Base-by-base conservation (phyloP, 2,888 invertebrate genomes). In the Artemia sinica region DNA sequence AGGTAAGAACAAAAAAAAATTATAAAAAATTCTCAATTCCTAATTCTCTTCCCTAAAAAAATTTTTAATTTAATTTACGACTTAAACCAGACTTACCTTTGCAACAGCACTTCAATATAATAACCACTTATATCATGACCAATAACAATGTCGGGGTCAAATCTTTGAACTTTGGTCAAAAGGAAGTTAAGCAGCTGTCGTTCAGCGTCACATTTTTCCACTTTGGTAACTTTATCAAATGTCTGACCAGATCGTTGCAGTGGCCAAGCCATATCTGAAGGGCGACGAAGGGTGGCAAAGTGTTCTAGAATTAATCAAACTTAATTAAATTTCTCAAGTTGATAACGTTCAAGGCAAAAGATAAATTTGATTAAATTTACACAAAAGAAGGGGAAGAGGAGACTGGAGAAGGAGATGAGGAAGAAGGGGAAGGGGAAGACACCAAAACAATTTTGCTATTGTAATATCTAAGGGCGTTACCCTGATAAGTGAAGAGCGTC, bases 101-200 rank as follows among this genome's bases (percentile, higher is more conserved):
- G 88, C 66, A 93, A 84, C n/a, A 99, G 81, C 3, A 95, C 81
- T 74, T 92, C 90, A 70, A 96, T 83, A 75, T 94, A 93, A 77
- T 89, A 94, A 50, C 89, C 89, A 74, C 86, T 84, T 65, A 93
- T 81, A 77, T 98, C 97, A 75, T 96, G 93, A 0, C 96, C 96
- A 3, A 97, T 86, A 65, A 98, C 84, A 49, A 97, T 79, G 79
- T 99, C 98, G 76, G 97, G 91, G 75, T 98, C 97, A 68, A 89
- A 80, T 75, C 85, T 87, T 77, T 87, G 86, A 73, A 96, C 85
- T 75, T 89, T 88, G 0, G 88, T 87, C 74, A 97, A 82, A 72
- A 97, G 87, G 77, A 86, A 87, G 74, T 87, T 89, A 0, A 98
- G 80, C 12, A 98, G 80, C 14, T 88, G 89, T 71, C 91, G 80